Base-by-base conservation (phyloP, 2,888 invertebrate species). In the Nomada lathburiana region DNA sequence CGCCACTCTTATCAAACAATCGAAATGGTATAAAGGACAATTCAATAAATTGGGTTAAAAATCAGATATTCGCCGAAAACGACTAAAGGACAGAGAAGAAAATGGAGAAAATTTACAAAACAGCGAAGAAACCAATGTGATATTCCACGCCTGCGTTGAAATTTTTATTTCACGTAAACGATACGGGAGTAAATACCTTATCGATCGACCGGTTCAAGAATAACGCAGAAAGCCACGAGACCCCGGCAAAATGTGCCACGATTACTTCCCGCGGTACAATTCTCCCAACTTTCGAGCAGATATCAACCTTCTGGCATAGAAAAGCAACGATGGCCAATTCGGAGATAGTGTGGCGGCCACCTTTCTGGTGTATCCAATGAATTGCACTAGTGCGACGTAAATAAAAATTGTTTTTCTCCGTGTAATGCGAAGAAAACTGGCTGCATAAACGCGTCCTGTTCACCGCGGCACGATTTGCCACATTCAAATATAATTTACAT, bases 131-230 rank as follows among this genome's bases (percentile, higher is more conserved):
- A 80, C 71, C 80, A 60, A 80, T 80, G 80, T 18, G 53, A 65
- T 71, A 60, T 53, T 42, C 70, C 64, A 80, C 80, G 80, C 80
- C 78, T 80, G 79, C 79, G 79, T 80, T 80, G 76, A 62, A 78
- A 80, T 71, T 78, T 80, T 78, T 80, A 78, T 80, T 80, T 78
- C 78, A 42, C 79, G 70, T 78, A 71, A 80, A 78, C 55, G 80
- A 80, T 80, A 80, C 79, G 64, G 59, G 78, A 78, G 80, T 80
- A 80, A 80, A 80, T 80, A 78, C 80, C 60, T 71, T 80, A 80
- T 80, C 71, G 80, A 80, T 80, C 80, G 79, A 67, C 42, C 42
- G 53, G 65, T 71, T 80, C 80, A 80, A 78, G 80, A 80, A 80
- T 80, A 80, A 80, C 60, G 65, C 69, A 20, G 57, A 44, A 42